phyloP scores from a whole-genome alignment of 92 coral and sea anemone species.

The Paramuricea clavata region DNA sequence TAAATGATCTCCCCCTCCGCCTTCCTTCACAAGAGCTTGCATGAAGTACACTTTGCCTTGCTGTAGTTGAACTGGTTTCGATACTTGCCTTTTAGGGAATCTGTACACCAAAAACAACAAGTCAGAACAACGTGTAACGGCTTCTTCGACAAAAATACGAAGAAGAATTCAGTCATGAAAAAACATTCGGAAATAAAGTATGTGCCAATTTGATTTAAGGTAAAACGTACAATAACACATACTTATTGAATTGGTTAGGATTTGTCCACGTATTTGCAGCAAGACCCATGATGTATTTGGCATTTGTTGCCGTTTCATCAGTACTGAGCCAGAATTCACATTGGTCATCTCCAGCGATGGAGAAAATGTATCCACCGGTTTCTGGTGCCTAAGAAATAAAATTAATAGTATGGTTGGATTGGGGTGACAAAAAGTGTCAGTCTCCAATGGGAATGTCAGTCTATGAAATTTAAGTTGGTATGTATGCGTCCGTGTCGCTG shows the following conservation, averaged over 20 bases:
- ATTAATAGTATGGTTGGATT: background rate
- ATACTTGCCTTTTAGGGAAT: conserved; percentile 38
- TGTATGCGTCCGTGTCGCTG: no score
- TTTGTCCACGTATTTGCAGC: background rate
- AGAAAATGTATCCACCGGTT: conserved; percentile 61
- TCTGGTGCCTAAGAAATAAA: conserved; percentile 59
- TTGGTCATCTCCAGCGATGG: conserved; percentile 53
- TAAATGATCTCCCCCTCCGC: conserved; percentile 58
- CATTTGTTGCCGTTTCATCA: conserved; percentile 33
- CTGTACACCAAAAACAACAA: background rate
- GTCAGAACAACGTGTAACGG: no score
- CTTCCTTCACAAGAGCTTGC: conserved; percentile 41
- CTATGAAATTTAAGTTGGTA: no score
- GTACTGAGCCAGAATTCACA: conserved; percentile 76
- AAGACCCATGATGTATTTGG: conserved; percentile 39
- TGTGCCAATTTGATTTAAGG: no score
- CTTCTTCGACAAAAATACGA: background rate
- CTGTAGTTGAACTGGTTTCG: conserved; percentile 31
- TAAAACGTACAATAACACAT: background rate
- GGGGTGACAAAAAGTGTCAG: no score
- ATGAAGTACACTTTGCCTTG: conserved; percentile 52
- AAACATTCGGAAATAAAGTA: no score
- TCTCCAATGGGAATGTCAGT: no score
- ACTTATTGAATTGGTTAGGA: conserved; percentile 41
- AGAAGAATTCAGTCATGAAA: no score